Base-by-base conservation (phyloP, 2,888 invertebrate species). In the Tetropium fuscum region DNA sequence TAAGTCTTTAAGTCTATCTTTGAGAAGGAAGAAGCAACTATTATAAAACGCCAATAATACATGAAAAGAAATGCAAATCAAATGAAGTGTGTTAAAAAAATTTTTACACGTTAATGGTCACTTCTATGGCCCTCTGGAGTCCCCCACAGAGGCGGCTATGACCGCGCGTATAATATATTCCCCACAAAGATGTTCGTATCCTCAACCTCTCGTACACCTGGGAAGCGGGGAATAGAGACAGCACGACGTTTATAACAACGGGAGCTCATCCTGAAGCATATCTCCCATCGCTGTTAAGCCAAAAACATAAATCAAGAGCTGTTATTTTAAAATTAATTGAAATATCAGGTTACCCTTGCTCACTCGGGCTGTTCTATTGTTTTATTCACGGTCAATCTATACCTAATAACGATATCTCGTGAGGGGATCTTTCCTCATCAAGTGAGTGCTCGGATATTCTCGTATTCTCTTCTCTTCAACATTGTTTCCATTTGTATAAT, bases 321-420 rank as follows among this genome's bases (percentile, higher is more conserved):
- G 77, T 77, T 77, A 75, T 75, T 77, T 76, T 74, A 73, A 78
- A 78, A 79, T 78, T 79, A 79, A 79, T 79, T 79, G 78, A 79
- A 78, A 78, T 78, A 78, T 78, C 78, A 76, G 76, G 78, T 78
- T 78, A 77, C 78, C 71, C 66, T 38, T 45, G 65, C 68, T 72
- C 74, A 73, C 74, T 72, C 75, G 69, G 70, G 66, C 69, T 66
- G 66, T 66, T 70, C 74, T 71, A 75, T 75, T 75, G 75, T 75
- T 71, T 74, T 72, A 73, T 69, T 49, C 49, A 49, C 48, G 36
- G 48, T 47, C 36, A 34, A 48, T 36, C 48, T 48, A 38, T 49
- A 40, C 25, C 34, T 27, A 22, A 27, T 44, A 44, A 44, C 25
- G 27, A 44, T 44, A 44, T 27, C 44, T 25, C 44, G 8, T 6